These are phyloP conservation scores for Mystacornis crossleyi DNA, from an alignment of 2,113 vertebrate genomes.

Conservation along the genomic window DNA sequence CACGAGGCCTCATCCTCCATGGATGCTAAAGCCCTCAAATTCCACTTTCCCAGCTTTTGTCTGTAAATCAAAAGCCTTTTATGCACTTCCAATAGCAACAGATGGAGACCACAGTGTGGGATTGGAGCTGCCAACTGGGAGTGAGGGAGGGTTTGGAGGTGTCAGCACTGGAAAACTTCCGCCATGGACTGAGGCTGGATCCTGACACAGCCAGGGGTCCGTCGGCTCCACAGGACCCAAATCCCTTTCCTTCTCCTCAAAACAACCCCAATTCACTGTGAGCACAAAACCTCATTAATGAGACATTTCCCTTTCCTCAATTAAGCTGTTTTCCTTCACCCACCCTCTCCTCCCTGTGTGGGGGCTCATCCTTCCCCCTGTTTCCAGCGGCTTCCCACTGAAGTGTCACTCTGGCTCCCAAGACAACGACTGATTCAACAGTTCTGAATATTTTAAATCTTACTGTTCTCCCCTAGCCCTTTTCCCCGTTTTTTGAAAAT, in stretches of 20 bases:
- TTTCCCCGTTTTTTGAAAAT: neutral
- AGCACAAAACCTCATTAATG: neutral
- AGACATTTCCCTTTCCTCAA: neutral
- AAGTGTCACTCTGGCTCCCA: neutral
- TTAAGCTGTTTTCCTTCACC: neutral
- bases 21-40: neutral
- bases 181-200: rapidly evolving
- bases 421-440: slow-evolving; percentile 15
- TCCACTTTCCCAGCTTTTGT: neutral
- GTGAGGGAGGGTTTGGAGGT: neutral
- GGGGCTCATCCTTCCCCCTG: neutral
- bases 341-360: neutral
- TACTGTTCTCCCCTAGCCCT: neutral
- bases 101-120: neutral
- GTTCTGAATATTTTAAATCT: neutral
- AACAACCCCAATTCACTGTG: rapidly evolving
- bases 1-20: neutral
- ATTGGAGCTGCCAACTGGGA: rapidly evolving
- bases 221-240: neutral
- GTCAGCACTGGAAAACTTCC: neutral
- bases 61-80: neutral
- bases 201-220: neutral
- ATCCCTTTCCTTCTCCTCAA: neutral
- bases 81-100: neutral
- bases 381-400: neutral